Base-by-base conservation (phyloP, 2,888 invertebrate genomes). In the Corythucha ciliata region DNA sequence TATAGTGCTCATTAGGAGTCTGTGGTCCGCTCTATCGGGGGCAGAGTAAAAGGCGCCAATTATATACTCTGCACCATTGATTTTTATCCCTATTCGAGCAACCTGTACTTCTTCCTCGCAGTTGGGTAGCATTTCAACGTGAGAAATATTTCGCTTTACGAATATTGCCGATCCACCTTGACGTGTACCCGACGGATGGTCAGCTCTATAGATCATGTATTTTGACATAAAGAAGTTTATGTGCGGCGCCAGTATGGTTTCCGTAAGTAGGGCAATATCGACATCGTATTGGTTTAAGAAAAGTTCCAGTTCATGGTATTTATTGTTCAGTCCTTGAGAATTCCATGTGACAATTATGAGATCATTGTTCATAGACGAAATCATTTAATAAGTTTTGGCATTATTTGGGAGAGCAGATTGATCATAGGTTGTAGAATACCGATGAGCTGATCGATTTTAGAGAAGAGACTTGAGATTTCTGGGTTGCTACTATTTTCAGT, bases 281-380 rank as follows among this genome's bases (percentile, higher is more conserved):
- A 48, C 21, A 14, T 40, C 34, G n/a, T 26, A 27, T 10, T 25
- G 24, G 7, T 18, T 25, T n/a, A 40, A 12, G n/a, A 25, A 48
- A 29, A 40, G 48, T 27, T 26, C 6, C 27, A 48, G 22, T 25
- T 48, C 48, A 40, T 39, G 48, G 29, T 20, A 48, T 27, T 40
- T 48, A 18, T 39, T 39, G 21, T 16, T 36, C 4, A 48, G n/a
- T 5, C 49, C 41, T 20, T 41, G 29, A 41, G 24, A 40, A 24
- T 49, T 49, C 49, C 49, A 42, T 41, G 49, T 49, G 41, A n/a
- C 16, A 20, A 39, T 40, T 16, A 16, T 25, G 27, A 29, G 40
- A 21, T 14, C 40, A 8, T 29, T 29, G n/a, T n/a, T 29, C 8
- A n/a, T 18, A 21, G 5, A 16, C n/a, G 4, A 22, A 16, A 14